A percentile compares a stretch with the other conserved stretches of the same genome.
phyloP scores from a whole-genome alignment of 2,888 invertebrate genomes.

The Drosophila infuscata region DNA sequence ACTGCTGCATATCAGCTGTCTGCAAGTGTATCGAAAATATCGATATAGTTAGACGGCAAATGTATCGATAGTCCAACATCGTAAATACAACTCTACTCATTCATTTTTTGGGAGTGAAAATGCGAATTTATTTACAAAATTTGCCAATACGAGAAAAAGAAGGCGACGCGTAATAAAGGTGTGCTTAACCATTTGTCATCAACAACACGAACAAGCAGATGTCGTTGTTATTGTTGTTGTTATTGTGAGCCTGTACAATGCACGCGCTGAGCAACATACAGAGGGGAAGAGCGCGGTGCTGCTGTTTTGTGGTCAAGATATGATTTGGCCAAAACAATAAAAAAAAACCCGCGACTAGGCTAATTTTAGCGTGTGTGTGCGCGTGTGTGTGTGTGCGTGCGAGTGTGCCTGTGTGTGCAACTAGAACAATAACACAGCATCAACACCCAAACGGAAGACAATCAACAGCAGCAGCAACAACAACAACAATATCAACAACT shows the following conservation, averaged over 20 bases:
- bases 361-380: slow-evolving; percentile 50
- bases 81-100: slow-evolving; percentile 45
- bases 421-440: slow-evolving; percentile 45
- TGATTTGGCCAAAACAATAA: slow-evolving; percentile 70
- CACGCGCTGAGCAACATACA: slow-evolving; percentile 38
- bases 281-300: slow-evolving; percentile 52
- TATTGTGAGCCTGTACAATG: slow-evolving; percentile 48
- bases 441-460: slow-evolving; percentile 34
- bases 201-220: slow-evolving; percentile 20
- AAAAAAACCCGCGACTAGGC: slow-evolving; percentile 59
- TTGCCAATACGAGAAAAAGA: slow-evolving; percentile 53
- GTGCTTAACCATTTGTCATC: slow-evolving; percentile 33
- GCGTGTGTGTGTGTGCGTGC: background rate
- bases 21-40: background rate
- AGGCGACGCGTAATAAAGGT: slow-evolving; percentile 46
- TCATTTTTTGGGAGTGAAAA: slow-evolving; percentile 61
- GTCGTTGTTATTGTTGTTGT: slow-evolving; percentile 19
- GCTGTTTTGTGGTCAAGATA: slow-evolving; percentile 69
- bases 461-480: slow-evolving; percentile 25
- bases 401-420: slow-evolving; percentile 35
- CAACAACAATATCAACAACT: slow-evolving; percentile 50
- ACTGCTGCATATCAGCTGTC: slow-evolving; percentile 2
- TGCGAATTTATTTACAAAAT: slow-evolving; percentile 68
- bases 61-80: slow-evolving; percentile 18
- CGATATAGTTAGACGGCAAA: background rate